Percentiles rank a stretch among this genome's conserved stretches.
Evolutionary conservation across 1,140 invertebrate species (phyloP).

Genomic region (Schlechtendalia chinensis): DNA sequence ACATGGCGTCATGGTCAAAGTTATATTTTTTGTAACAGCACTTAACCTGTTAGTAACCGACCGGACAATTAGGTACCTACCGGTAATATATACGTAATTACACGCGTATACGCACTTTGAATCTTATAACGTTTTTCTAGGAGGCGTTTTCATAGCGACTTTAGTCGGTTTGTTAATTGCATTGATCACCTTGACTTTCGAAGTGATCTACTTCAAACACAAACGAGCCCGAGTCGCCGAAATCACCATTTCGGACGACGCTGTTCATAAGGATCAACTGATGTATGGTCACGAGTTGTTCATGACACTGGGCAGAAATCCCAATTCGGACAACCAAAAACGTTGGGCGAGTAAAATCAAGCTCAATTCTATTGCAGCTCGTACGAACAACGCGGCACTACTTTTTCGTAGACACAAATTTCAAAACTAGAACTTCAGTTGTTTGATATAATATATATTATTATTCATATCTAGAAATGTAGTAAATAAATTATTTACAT

Average conservation of each 20-base stretch:
- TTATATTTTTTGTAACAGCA: too few relatives aligned
- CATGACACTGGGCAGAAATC: background rate
- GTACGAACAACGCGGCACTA: slow-evolving; percentile 34
- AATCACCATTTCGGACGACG: background rate
- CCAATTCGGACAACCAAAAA: background rate
- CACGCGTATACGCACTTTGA: too few relatives aligned
- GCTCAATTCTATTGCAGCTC: background rate
- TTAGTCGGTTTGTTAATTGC: slow-evolving; percentile 77
- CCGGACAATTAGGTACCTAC: too few relatives aligned
- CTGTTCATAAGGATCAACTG: background rate
- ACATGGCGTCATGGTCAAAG: too few relatives aligned
- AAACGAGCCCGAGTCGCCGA: slow-evolving; percentile 55
- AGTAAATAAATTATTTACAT: background rate
- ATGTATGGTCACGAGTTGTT: slow-evolving; percentile 33
- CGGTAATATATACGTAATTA: too few relatives aligned
- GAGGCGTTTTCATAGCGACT: slow-evolving; percentile 86
- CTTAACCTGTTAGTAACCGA: too few relatives aligned
- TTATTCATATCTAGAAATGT: slow-evolving; percentile 26
- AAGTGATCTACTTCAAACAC: slow-evolving; percentile 76
- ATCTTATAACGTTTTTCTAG: slow-evolving; percentile 60
- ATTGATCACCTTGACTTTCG: slow-evolving; percentile 75
- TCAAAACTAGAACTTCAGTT: slow-evolving; percentile 27
- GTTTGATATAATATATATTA: slow-evolving; percentile 16
- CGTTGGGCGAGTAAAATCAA: slow-evolving; percentile 31
- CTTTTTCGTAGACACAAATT: slow-evolving; percentile 38